Percentiles rank a stretch among this genome's conserved stretches.
phyloP scores from a whole-genome alignment of 2,797 vertebrate genomes.

The Characodon lateralis region DNA sequence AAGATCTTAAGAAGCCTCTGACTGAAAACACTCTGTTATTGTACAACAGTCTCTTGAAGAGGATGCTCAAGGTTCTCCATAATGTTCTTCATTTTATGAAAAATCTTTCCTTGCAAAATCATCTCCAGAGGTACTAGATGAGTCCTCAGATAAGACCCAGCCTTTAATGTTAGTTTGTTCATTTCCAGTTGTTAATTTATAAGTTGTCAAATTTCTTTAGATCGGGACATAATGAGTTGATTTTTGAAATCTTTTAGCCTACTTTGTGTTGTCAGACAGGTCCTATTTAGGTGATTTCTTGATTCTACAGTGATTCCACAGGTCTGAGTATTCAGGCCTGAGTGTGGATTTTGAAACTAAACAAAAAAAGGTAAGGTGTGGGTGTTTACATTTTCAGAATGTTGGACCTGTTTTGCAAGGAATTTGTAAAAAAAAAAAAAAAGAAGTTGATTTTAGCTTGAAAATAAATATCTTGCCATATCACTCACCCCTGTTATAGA shows the following conservation, averaged over 20 bases:
- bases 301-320: not conserved
- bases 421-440: not conserved
- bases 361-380: not conserved
- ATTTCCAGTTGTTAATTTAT: too few relatives aligned
- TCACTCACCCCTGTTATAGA: not conserved
- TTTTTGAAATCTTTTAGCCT: not conserved
- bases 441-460: not conserved
- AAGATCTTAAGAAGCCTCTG: too few relatives aligned
- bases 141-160: too few relatives aligned
- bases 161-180: too few relatives aligned
- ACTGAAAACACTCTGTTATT: too few relatives aligned
- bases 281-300: not conserved
- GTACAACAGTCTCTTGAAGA: too few relatives aligned
- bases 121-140: too few relatives aligned
- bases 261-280: not conserved
- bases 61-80: too few relatives aligned
- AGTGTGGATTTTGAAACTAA: not conserved
- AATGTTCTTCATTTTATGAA: too few relatives aligned
- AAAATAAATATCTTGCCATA: not conserved
- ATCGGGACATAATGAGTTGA: too few relatives aligned
- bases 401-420: not conserved
- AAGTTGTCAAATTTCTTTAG: not conserved
- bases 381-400: too few relatives aligned
- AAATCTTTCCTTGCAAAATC: too few relatives aligned
- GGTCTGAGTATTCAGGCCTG: not conserved